Conservation (phyloP, 2,113 vertebrate species). For the Anguilla japonica region DNA sequence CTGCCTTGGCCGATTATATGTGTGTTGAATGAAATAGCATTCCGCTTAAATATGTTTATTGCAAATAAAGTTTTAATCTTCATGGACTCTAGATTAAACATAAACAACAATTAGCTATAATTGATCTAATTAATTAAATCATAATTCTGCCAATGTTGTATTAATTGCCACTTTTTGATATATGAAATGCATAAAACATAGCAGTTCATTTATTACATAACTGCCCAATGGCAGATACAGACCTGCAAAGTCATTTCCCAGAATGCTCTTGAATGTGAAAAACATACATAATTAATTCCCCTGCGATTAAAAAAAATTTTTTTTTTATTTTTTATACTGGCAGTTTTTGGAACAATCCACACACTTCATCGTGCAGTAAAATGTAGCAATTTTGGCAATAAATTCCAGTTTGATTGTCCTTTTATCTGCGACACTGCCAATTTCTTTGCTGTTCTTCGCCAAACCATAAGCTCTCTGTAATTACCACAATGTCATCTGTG, state of each 20-base stretch:
- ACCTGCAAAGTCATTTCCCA: not conserved
- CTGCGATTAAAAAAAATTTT: not conserved
- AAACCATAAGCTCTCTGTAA: slow-evolving; percentile 14
- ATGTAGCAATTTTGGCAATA: slow-evolving; percentile 12
- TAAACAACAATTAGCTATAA: no score
- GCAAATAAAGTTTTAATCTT: not conserved
- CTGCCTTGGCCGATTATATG: not conserved
- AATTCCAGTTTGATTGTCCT: not conserved
- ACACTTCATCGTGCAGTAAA: slow-evolving; percentile 29
- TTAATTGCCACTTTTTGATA: not conserved
- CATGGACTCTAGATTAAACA: no score
- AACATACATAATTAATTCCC: slow-evolving; percentile 10
- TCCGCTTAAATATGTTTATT: not conserved
- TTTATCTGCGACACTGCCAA: slow-evolving; percentile 1
- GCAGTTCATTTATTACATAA: not conserved
- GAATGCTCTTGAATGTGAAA: not conserved
- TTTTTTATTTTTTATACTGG: not conserved
- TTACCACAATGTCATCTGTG: not conserved
- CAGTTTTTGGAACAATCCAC: slow-evolving; percentile 13
- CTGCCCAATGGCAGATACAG: not conserved
- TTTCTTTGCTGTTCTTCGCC: not conserved
- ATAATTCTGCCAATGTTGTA: no score
- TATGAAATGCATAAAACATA: not conserved
- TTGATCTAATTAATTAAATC: no score
- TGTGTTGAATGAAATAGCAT: no score